Base-by-base conservation (phyloP, 2,888 invertebrate species). In the Nomada ferruginata region DNA sequence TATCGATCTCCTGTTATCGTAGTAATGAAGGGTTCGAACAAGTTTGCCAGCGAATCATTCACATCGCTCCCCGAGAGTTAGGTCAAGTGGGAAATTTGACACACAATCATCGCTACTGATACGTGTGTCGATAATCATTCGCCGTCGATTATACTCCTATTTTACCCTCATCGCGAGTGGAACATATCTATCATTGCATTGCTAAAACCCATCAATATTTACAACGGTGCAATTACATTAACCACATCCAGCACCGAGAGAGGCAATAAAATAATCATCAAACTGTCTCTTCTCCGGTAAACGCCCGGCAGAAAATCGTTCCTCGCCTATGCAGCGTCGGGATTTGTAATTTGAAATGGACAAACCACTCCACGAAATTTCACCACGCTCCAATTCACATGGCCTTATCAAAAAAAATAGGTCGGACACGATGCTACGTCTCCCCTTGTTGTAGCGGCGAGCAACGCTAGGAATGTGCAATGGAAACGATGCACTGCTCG, bases 61-160 rank as follows among this genome's bases (percentile, higher is more conserved):
- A 82, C 82, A 79, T 74, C 76, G 74, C 74, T 18, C 20, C 76
- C 70, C 69, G 66, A 71, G 73, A 75, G 87, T 55, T 83, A 76
- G 90, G 85, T 90, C 90, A 85, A 91, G 91, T 87, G 83, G 91
- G 73, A 82, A 64, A 78, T 87, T 80, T 66, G 75, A 82, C 77
- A 80, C 68, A 61, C 70, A 77, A 86, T 81, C 60, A 63, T 82
- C 79, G 59, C 53, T 36, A n/a, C 29, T 36, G 50, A 23, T 47
- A 59, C 68, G 72, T 61, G 66, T 44, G 65, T 63, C 78, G 76
- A 78, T 83, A 74, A 65, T 78, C 68, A 64, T 69, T 64, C 63
- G 15, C 36, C 15, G 9, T 15, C 44, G 10, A 47, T 77, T 65
- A 70, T 44, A 50, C 55, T 20, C 55, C 52, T 29, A 59, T 47